Evolutionary conservation across 2,888 invertebrate species (phyloP).

Genomic region (Palloptera scutellata): DNA sequence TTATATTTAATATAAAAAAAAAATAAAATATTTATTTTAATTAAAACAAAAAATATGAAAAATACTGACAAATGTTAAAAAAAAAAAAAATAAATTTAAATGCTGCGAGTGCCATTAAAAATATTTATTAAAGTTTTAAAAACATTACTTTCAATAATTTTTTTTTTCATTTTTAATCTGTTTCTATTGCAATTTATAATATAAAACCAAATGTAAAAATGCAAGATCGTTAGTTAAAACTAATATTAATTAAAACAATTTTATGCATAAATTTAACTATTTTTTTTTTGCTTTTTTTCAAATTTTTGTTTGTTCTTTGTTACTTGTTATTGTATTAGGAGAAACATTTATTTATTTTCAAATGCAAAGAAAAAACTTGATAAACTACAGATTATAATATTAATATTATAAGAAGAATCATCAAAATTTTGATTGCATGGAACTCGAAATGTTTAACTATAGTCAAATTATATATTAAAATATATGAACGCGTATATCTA

Average conservation of each 20-base stretch:
- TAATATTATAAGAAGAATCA: too few relatives aligned
- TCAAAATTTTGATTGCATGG: too few relatives aligned
- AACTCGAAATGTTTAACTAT: too few relatives aligned
- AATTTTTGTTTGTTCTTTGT: constrained; percentile 12
- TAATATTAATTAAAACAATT: too few relatives aligned
- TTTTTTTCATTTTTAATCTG: constrained; percentile 21
- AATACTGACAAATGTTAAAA: constrained; percentile 17
- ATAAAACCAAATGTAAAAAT: not conserved
- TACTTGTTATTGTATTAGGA: not conserved
- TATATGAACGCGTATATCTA: too few relatives aligned
- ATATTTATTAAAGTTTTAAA: constrained; percentile 27
- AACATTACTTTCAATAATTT: constrained; percentile 24
- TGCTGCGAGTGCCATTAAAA: constrained; percentile 25
- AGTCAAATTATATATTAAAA: too few relatives aligned
- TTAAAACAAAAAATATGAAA: constrained; percentile 41
- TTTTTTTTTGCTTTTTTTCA: constrained; percentile 24
- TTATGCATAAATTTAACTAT: not conserved
- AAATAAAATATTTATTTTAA: constrained; percentile 39
- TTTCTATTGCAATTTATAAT: constrained; percentile 19
- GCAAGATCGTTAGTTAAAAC: not conserved
- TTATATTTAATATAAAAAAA: constrained; percentile 16
- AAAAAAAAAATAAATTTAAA: constrained; percentile 30
- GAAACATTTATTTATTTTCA: constrained; percentile 40
- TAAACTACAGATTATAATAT: too few relatives aligned
- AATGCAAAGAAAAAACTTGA: constrained; percentile 47